These are phyloP conservation scores for Megaceryle alcyon DNA, from an alignment of 2,797 vertebrate species.

Conservation along the genomic window DNA sequence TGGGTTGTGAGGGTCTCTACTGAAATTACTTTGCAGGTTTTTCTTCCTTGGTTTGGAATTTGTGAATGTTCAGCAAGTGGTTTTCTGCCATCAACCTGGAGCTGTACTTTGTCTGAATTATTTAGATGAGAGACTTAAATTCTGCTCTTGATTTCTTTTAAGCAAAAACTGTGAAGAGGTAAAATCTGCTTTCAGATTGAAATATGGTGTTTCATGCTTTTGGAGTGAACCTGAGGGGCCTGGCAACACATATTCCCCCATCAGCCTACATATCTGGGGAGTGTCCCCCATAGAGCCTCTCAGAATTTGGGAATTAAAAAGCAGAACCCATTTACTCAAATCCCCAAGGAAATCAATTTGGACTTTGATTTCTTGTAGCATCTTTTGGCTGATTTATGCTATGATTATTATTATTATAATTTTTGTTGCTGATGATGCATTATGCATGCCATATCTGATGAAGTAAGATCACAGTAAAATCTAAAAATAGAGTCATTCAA, in stretches of 20 bases:
- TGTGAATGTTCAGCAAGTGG: background rate
- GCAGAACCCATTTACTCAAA: background rate
- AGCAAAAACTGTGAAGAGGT: background rate
- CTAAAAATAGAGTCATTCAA: constrained; percentile 67
- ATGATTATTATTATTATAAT: background rate
- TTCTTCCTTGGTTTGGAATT: background rate
- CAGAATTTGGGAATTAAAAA: constrained; percentile 18
- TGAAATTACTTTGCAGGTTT: constrained; percentile 9
- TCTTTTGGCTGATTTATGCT: constrained; percentile 35
- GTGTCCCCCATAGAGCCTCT: background rate
- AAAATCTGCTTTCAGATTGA: background rate
- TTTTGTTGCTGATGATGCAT: constrained; percentile 53
- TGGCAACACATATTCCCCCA: background rate
- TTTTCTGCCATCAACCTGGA: background rate
- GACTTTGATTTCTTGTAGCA: constrained; percentile 46
- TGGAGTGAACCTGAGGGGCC: background rate
- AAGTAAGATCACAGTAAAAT: constrained; percentile 58
- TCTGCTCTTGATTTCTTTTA: background rate
- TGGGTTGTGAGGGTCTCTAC: background rate
- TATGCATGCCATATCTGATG: constrained; percentile 60
- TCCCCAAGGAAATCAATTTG: constrained; percentile 19
- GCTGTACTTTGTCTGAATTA: background rate
- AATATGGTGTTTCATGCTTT: background rate
- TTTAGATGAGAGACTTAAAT: background rate
- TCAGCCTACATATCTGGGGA: background rate